Evolutionary conservation across 2,888 invertebrate species (phyloP).

Genomic region (Agriopis aurantiaria): DNA sequence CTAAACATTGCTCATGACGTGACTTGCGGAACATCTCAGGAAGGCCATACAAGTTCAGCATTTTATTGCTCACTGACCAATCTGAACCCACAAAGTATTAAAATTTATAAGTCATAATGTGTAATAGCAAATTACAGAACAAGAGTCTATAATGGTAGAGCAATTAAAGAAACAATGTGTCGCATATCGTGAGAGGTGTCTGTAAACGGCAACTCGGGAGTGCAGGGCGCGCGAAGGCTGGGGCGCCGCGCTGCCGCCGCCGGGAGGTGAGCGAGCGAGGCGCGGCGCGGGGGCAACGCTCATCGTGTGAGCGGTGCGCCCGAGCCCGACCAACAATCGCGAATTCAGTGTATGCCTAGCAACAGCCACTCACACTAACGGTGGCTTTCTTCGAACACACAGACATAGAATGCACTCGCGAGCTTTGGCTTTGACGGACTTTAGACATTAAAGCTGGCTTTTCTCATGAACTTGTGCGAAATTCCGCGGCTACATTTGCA

Average conservation of each 20-base stretch:
- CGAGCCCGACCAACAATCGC: constrained; percentile 76
- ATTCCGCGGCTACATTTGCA: constrained; percentile 43
- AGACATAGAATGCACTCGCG: constrained; percentile 64
- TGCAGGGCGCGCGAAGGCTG: constrained; percentile 31
- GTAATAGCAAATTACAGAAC: constrained; percentile 34
- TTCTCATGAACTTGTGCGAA: constrained; percentile 54
- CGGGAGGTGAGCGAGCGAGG: constrained; percentile 41
- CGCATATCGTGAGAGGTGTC: constrained; percentile 64
- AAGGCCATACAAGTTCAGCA: constrained; percentile 1
- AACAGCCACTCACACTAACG: constrained; percentile 78
- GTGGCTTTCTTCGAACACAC: constrained; percentile 72
- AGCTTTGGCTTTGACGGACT: constrained; percentile 67
- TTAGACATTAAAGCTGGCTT: constrained; percentile 62
- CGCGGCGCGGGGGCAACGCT: constrained; percentile 79
- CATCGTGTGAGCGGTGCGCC: constrained; percentile 83
- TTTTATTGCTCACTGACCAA: constrained; percentile 6
- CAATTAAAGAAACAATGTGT: constrained; percentile 60
- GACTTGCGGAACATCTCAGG: constrained; percentile 1
- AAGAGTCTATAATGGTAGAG: constrained; percentile 42
- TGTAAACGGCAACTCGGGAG: constrained; percentile 56
- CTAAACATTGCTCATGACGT: constrained; percentile 9
- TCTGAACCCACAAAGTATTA: constrained; percentile 12
- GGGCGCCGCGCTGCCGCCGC: constrained; percentile 44
- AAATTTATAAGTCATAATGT: constrained; percentile 22
- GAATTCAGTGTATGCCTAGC: constrained; percentile 82